Base-by-base conservation (phyloP, 2,113 vertebrate species). In the Ameiurus melas region DNA sequence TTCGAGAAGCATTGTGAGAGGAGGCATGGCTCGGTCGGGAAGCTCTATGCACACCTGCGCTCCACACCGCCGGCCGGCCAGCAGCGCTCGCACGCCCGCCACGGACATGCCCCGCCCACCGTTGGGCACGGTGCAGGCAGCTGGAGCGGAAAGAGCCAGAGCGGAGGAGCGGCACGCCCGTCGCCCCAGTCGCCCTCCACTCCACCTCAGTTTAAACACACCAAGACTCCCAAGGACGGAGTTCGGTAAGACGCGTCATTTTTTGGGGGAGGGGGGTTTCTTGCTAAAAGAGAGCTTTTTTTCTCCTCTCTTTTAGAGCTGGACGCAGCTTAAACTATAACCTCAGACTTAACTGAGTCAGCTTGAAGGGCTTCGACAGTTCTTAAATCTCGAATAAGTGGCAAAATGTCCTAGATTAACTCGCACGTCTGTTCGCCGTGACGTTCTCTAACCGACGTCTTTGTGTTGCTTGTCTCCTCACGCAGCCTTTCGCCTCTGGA, bases 1-100 rank as follows among this genome's bases (percentile, higher is more conserved):
- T 98, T 98, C 90, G 97, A 98, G 93, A 97, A 97, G 91, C 98
- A 99, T 94, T 99, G 97, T 84, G 97, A 99, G 93, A 94, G 97
- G 88, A 95, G 97, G 88, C 97, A 98, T 0, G 96, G 97, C 83
- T 96, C 97, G 0, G 94, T 97, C 93, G 94, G 95, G 94, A 97
- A 98, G 92, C 95, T 97, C 73, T 97, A 96, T 0, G 91, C 96
- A 86, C 94, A 96, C 83, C 94, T 95, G 87, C 95, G 93, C 89
- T 93, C 94, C 13, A 93, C 96, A 53, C 93, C 95, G 70, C 93
- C 95, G 6, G 92, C 95, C 43, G 89, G 93, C 88, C 94, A 95
- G 92, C 95, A 95, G 93, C 95, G 96, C 62, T 86, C 84, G 47
- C 87, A 88, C 85, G 95, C 96, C 90, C 96, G 96, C 6, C 93